Evolutionary conservation across 2,888 invertebrate genomes (phyloP).

Genomic region (Cosmopolites sordidus): DNA sequence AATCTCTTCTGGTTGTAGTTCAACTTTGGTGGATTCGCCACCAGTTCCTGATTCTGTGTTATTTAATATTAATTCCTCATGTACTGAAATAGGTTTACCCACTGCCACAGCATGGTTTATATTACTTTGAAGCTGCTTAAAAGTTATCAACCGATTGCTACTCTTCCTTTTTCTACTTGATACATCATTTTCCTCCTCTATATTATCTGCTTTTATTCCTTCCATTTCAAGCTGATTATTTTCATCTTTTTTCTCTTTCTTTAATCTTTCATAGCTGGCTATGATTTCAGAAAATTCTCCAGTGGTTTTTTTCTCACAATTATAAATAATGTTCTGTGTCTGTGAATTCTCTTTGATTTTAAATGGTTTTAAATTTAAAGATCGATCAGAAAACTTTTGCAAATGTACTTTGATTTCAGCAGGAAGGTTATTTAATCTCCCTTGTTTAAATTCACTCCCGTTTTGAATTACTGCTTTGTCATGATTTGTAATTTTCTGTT

Average conservation of each 20-base stretch:
- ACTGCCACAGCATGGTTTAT: conserved; percentile 26
- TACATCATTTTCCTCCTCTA: background rate
- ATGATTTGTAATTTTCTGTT: conserved; percentile 58
- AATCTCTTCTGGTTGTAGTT: conserved; percentile 21
- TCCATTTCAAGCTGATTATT: conserved; percentile 2
- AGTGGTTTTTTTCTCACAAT: conserved; percentile 33
- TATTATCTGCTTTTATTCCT: background rate
- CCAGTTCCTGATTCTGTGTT: conserved; percentile 9
- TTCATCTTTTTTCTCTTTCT: conserved; percentile 37
- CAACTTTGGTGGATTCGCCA: conserved; percentile 8
- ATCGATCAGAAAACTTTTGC: conserved; percentile 61
- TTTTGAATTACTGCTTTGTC: conserved; percentile 64
- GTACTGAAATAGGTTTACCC: conserved; percentile 25
- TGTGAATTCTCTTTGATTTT: conserved; percentile 1
- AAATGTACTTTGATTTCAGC: conserved; percentile 56
- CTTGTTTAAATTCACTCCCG: conserved; percentile 62
- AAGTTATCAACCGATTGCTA: conserved; percentile 29
- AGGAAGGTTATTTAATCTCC: conserved; percentile 49
- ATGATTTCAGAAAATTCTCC: conserved; percentile 50
- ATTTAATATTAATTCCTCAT: conserved; percentile 33
- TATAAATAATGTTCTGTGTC: conserved; percentile 5
- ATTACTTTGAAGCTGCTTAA: conserved; percentile 36
- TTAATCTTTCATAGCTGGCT: conserved; percentile 44
- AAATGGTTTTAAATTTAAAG: conserved; percentile 34
- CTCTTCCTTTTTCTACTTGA: background rate